Evolutionary conservation across 2,888 invertebrate species (phyloP).

Genomic region (Microplitis manilae): DNA sequence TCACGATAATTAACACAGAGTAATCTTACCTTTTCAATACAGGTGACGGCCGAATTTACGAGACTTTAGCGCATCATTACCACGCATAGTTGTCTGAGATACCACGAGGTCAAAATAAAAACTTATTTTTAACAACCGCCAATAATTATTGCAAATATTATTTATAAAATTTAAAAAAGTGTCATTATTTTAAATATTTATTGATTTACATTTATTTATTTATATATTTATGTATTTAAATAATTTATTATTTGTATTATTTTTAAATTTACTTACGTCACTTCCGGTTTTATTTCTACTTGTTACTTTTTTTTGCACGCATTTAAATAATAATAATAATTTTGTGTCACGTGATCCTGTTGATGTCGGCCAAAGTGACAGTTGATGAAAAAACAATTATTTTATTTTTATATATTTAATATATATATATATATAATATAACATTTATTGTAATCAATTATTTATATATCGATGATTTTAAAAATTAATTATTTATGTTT

Average conservation of each 20-base stretch:
- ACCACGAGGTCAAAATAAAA: slow-evolving; percentile 50
- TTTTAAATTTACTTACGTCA: slow-evolving; percentile 5
- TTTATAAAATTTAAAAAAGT: neutral
- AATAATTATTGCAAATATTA: slow-evolving; percentile 17
- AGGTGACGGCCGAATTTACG: slow-evolving; percentile 75
- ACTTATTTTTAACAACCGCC: slow-evolving; percentile 38
- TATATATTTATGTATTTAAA: neutral
- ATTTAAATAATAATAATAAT: neutral
- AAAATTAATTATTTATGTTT: too few relatives aligned
- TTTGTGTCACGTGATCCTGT: slow-evolving; percentile 9
- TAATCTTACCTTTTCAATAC: slow-evolving; percentile 74
- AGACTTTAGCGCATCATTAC: slow-evolving; percentile 68
- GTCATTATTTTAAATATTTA: neutral
- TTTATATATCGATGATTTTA: too few relatives aligned
- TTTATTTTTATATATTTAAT: too few relatives aligned
- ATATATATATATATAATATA: neutral
- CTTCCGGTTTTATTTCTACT: slow-evolving; percentile 27
- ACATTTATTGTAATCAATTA: neutral
- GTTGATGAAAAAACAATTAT: slow-evolving; percentile 46
- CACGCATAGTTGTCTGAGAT: slow-evolving; percentile 61
- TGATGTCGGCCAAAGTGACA: slow-evolving; percentile 41
- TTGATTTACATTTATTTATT: neutral
- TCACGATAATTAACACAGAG: slow-evolving; percentile 51
- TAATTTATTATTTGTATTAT: neutral
- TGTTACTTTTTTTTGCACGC: slow-evolving; percentile 6